These are phyloP conservation scores for Cryptoprocta ferox DNA, from an alignment of 2,797 vertebrate genomes.

Conservation along the genomic window DNA sequence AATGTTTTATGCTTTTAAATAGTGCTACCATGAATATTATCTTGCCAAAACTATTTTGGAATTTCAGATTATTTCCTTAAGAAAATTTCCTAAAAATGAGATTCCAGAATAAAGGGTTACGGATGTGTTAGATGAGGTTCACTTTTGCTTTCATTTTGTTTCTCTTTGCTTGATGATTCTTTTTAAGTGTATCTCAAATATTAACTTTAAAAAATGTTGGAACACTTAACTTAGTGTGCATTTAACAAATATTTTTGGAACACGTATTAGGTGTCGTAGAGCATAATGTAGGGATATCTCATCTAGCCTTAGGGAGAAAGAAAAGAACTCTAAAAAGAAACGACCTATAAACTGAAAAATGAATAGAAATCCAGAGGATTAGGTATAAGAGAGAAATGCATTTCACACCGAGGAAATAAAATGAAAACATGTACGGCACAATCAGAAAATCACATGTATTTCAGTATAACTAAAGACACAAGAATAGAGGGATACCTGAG, in stretches of 20 bases:
- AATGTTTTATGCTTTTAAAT: neutral
- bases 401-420: neutral
- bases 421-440: neutral
- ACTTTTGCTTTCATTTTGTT: neutral
- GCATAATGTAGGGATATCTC: neutral
- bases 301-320: neutral
- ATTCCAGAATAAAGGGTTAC: neutral
- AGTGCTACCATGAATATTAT: neutral
- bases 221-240: neutral
- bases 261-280: neutral
- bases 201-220: neutral
- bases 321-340: neutral
- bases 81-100: neutral
- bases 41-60: constrained; percentile 25
- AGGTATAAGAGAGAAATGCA: neutral
- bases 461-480: neutral
- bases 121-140: neutral
- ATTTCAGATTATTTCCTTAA: constrained; percentile 10
- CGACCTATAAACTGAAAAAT: neutral
- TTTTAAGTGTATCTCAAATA: neutral
- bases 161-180: neutral
- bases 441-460: neutral
- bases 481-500: neutral
- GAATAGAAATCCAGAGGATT: neutral
- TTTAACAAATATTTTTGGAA: neutral